Conservation (phyloP, 2,797 vertebrate species). For the Alauda arvensis region DNA sequence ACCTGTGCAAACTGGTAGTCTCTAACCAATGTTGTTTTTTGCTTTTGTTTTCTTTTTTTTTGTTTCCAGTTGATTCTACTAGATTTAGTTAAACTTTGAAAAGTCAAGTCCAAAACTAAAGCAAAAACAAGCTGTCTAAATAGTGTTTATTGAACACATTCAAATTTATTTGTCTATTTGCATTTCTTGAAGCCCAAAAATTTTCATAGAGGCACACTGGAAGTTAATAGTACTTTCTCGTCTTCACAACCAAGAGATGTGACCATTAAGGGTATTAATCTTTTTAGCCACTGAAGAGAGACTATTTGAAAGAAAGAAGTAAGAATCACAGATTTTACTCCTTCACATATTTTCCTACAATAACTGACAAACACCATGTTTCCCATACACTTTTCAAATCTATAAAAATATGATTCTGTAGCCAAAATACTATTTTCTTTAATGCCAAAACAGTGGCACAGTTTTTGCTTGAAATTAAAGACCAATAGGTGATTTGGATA, state of each 20-base stretch:
- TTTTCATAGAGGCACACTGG: background rate
- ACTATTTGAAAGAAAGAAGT: background rate
- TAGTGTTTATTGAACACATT: background rate
- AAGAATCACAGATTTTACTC: background rate
- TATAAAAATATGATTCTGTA: background rate
- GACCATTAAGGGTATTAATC: background rate
- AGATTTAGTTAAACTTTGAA: conserved; percentile 15
- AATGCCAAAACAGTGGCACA: background rate
- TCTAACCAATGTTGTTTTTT: background rate
- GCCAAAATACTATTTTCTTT: background rate
- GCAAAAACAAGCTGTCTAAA: background rate
- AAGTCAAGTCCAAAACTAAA: background rate
- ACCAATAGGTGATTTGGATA: background rate
- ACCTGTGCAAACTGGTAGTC: conserved; percentile 49
- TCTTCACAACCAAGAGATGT: background rate
- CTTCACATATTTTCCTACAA: background rate
- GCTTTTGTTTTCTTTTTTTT: background rate
- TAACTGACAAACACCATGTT: background rate
- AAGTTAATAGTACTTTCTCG: background rate
- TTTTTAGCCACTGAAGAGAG: background rate
- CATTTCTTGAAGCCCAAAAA: background rate
- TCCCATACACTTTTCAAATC: background rate
- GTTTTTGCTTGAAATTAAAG: background rate
- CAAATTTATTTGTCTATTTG: background rate
- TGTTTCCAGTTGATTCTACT: background rate